Conservation (phyloP, 2,113 vertebrate species). For the Bombycilla garrulus region DNA sequence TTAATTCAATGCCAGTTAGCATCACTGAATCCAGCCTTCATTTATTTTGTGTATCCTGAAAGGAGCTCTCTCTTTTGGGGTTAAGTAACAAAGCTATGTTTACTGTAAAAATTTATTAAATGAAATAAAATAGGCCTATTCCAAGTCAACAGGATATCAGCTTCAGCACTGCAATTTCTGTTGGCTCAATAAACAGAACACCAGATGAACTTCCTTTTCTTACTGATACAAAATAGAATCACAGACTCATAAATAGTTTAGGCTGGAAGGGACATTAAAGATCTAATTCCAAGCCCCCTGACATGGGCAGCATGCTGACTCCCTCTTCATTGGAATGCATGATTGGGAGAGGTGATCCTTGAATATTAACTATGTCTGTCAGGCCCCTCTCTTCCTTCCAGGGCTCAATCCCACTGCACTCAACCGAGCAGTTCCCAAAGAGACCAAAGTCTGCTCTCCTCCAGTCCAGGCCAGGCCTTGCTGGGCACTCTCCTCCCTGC, state of each 20-base stretch:
- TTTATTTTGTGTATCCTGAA: background rate
- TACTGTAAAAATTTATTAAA: background rate
- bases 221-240: background rate
- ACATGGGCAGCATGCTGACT: fast-evolving
- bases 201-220: background rate
- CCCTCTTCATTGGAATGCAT: background rate
- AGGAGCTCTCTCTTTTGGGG: background rate
- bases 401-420: background rate
- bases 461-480: background rate
- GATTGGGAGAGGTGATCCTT: background rate
- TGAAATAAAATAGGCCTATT: background rate
- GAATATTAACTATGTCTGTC: background rate
- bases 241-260: background rate
- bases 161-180: background rate
- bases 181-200: background rate
- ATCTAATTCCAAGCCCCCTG: background rate
- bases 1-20: background rate
- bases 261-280: background rate
- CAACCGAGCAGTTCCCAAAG: background rate
- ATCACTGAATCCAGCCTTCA: background rate
- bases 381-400: background rate
- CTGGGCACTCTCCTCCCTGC: background rate
- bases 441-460: background rate
- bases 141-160: background rate
- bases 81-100: background rate